Evolutionary conservation across 2,797 vertebrate genomes (phyloP).

Genomic region (Salmo trutta): DNA sequence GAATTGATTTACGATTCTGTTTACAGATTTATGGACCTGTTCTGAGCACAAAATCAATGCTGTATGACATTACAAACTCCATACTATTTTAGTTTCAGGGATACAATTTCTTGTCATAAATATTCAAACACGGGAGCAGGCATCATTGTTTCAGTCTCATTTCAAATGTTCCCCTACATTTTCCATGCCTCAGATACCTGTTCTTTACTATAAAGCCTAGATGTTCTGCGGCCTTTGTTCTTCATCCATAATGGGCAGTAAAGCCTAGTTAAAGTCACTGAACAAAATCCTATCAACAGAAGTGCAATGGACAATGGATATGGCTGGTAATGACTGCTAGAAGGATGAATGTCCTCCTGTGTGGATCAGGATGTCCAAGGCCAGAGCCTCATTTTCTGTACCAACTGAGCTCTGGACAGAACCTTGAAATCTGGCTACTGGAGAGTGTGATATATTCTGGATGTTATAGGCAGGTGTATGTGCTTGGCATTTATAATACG

Average conservation of each 20-base stretch:
- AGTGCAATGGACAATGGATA: background rate
- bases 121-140: background rate
- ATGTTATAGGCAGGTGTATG: background rate
- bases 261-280: background rate
- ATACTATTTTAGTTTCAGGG: background rate
- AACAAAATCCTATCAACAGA: background rate
- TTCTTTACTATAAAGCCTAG: background rate
- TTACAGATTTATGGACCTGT: constrained; percentile 12
- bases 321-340: background rate
- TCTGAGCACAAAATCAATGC: constrained; percentile 43
- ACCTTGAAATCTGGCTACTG: background rate
- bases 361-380: background rate
- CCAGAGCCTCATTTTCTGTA: background rate
- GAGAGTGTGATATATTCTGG: background rate
- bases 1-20: constrained; percentile 46
- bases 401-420: background rate
- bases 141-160: background rate
- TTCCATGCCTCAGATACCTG: background rate
- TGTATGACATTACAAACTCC: constrained; percentile 33
- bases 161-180: background rate
- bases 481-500: background rate
- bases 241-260: background rate
- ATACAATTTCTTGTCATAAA: background rate
- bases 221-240: background rate
- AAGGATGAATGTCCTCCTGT: background rate